Evolutionary conservation across 2,797 vertebrate species (phyloP).

Genomic region (Sebastes kiyomatsui): DNA sequence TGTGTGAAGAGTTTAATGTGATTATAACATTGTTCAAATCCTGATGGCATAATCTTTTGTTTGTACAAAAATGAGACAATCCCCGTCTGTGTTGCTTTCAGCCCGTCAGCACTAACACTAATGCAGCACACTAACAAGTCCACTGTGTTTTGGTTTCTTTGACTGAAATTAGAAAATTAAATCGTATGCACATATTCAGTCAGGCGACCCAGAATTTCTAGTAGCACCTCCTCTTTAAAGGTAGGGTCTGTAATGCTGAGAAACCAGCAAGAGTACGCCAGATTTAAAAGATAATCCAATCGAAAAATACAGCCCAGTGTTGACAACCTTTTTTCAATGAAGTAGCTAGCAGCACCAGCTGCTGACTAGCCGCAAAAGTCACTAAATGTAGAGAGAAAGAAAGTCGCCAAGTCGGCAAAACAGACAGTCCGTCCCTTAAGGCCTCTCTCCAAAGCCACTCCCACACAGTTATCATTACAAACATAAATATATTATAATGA

Average conservation of each 20-base stretch:
- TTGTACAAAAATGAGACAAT: neutral
- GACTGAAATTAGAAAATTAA: neutral
- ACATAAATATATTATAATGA: neutral
- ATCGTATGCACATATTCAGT: neutral
- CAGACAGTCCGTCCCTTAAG: neutral
- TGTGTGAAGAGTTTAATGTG: neutral
- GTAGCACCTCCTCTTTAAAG: neutral
- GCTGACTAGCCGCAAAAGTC: neutral
- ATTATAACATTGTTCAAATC: neutral
- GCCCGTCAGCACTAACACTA: neutral
- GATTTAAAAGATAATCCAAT: neutral
- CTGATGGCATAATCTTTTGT: neutral
- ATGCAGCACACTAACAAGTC: neutral
- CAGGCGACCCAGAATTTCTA: neutral
- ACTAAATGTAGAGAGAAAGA: neutral
- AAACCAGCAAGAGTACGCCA: neutral
- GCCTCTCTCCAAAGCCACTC: neutral
- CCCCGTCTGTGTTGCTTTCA: neutral
- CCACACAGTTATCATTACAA: neutral
- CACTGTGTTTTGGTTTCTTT: neutral
- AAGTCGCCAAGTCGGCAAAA: neutral
- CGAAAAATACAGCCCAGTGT: neutral
- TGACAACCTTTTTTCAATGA: neutral
- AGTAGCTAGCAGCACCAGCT: neutral
- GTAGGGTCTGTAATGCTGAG: no score